These are phyloP conservation scores for Rhabdomys dilectus DNA, from an alignment of 2,113 vertebrate genomes.

Conservation along the genomic window DNA sequence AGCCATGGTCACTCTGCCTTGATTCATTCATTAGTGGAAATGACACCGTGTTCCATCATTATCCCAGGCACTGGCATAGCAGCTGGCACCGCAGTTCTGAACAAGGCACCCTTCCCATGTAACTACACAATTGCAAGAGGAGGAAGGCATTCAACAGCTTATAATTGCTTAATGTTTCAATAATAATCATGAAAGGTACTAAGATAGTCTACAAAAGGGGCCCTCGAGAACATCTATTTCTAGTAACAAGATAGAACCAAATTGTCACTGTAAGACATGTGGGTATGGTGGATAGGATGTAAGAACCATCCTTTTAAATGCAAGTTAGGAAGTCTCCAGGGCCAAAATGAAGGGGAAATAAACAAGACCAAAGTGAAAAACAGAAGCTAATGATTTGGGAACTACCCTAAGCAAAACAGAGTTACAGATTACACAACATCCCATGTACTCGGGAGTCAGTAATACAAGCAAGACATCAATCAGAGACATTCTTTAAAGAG, in stretches of 20 bases:
- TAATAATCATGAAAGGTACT: slow-evolving; percentile 12
- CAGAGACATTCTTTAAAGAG: neutral
- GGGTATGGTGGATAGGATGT: neutral
- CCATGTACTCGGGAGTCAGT: neutral
- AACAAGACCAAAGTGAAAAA: slow-evolving; percentile 44
- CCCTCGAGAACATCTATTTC: neutral
- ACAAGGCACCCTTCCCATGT: neutral
- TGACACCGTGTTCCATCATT: neutral
- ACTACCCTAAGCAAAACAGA: neutral
- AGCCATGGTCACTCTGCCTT: neutral
- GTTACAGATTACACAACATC: slow-evolving; percentile 16
- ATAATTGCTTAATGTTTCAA: slow-evolving; percentile 6
- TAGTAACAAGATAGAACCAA: neutral
- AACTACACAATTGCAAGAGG: neutral
- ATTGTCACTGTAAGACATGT: slow-evolving; percentile 20
- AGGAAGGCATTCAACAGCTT: neutral
- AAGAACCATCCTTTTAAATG: slow-evolving; percentile 28
- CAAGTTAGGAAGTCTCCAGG: slow-evolving; percentile 25
- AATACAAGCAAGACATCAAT: slow-evolving; percentile 24
- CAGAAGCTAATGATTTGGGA: neutral
- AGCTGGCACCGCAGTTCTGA: neutral
- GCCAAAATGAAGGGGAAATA: neutral
- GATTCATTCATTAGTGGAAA: neutral
- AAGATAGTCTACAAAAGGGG: neutral
- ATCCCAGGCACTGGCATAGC: neutral